A percentile compares a stretch with the other conserved stretches of the same genome.
Conservation (phyloP, 2,797 vertebrate genomes). For the Eospalax fontanierii region DNA sequence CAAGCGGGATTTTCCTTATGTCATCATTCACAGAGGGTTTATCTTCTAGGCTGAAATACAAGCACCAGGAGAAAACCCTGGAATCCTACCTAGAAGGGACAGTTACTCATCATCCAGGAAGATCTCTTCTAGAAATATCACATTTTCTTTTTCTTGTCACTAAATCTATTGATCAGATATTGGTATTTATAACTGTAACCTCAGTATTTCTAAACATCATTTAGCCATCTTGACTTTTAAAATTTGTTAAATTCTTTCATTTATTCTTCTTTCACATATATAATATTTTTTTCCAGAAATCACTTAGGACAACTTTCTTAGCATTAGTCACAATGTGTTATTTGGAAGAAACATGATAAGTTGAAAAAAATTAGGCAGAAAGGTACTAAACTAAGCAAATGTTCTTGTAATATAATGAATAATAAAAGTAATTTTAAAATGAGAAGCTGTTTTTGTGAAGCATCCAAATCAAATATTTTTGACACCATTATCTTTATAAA, state of each 20-base stretch:
- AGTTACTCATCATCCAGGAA: conserved; percentile 14
- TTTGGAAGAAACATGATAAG: not conserved
- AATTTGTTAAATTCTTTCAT: not conserved
- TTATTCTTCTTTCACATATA: not conserved
- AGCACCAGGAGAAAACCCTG: conserved; percentile 62
- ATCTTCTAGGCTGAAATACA: conserved; percentile 80
- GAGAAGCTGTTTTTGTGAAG: conserved; percentile 7
- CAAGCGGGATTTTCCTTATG: conserved; percentile 78
- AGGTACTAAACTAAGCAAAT: not conserved
- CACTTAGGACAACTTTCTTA: conserved; percentile 15
- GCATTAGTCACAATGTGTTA: not conserved
- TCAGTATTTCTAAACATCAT: conserved; percentile 43
- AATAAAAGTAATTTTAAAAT: conserved; percentile 33
- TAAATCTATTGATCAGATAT: not conserved
- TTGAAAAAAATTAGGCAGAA: conserved; percentile 32
- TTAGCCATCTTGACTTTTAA: conserved; percentile 22
- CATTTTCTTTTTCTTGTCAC: not conserved
- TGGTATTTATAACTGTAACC: not conserved
- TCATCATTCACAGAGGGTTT: conserved; percentile 80
- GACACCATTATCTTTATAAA: conserved; percentile 33
- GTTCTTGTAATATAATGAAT: not conserved
- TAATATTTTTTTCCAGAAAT: conserved; percentile 27
- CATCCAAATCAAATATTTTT: conserved; percentile 4
- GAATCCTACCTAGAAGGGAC: conserved; percentile 36
- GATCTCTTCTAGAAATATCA: conserved; percentile 48